These are phyloP conservation scores for Salticus scenicus DNA, from an alignment of 2,888 invertebrate genomes.

Conservation along the genomic window DNA sequence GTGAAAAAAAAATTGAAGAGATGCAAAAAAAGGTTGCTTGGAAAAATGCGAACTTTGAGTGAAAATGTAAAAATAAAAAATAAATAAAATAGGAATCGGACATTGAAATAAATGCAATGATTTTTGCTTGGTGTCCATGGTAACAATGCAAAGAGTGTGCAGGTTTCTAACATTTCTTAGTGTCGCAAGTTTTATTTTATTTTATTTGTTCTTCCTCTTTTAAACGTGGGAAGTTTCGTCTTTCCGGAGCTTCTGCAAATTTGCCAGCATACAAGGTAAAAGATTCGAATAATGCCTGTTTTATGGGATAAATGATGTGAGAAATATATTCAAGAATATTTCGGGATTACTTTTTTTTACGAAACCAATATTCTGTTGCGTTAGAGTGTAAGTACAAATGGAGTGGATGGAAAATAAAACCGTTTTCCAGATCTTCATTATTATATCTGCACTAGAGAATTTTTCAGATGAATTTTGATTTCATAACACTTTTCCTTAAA, in stretches of 20 bases:
- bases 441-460: too few relatives aligned
- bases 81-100: constrained; percentile 27
- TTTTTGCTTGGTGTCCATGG: constrained; percentile 59
- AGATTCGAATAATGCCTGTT: not conserved
- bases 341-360: not conserved
- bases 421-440: too few relatives aligned
- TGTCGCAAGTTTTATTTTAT: constrained; percentile 6
- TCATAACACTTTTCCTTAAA: too few relatives aligned
- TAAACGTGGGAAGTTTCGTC: constrained; percentile 54
- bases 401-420: too few relatives aligned
- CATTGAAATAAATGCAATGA: constrained; percentile 67
- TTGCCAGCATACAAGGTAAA: not conserved
- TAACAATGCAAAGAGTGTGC: constrained; percentile 44
- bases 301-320: constrained; percentile 10
- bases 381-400: too few relatives aligned
- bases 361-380: not conserved
- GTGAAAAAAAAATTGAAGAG: not conserved
- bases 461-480: too few relatives aligned
- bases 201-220: constrained; percentile 10
- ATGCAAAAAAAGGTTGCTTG: constrained; percentile 58
- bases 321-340: constrained; percentile 3
- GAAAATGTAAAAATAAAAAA: constrained; percentile 51
- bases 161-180: constrained; percentile 26
- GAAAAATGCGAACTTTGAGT: constrained; percentile 55
- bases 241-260: not conserved